phyloP scores from a whole-genome alignment of 2,888 invertebrate genomes.

The Aspidapion aeneum region DNA sequence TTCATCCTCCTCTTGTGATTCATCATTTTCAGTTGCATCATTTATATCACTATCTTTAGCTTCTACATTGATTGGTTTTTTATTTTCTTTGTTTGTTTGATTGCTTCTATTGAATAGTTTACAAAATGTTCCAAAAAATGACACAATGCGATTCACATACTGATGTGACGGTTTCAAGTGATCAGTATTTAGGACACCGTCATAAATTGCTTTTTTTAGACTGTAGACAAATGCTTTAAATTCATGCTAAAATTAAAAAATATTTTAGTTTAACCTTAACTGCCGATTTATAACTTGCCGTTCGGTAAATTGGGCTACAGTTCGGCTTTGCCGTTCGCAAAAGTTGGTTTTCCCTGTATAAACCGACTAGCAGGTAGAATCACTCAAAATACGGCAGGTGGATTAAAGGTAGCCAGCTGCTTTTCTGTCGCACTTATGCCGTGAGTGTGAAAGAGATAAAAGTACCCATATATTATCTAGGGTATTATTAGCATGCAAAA shows the following conservation, averaged over 20 bases:
- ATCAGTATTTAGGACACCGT: conserved; percentile 6
- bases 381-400: no score
- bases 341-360: no score
- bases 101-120: conserved; percentile 10
- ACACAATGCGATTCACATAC: not conserved
- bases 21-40: conserved; percentile 2
- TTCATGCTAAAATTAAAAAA: conserved; percentile 19
- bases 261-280: conserved; percentile 1
- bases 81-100: not conserved
- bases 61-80: no score
- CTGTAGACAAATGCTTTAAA: conserved; percentile 14
- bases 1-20: conserved; percentile 43
- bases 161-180: not conserved
- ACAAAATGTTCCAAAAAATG: conserved; percentile 24
- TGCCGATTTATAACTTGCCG: no score
- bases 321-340: no score
- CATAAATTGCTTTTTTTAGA: conserved; percentile 15
- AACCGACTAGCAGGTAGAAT: no score
- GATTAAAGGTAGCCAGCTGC: no score
- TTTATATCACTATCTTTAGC: conserved; percentile 19
- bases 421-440: no score
- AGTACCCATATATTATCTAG: no score
- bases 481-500: no score
- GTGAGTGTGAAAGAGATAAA: no score
- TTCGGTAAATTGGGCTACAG: no score